These are phyloP conservation scores for Hydrotaea diabolus DNA, from an alignment of 2,888 invertebrate species.

Conservation along the genomic window DNA sequence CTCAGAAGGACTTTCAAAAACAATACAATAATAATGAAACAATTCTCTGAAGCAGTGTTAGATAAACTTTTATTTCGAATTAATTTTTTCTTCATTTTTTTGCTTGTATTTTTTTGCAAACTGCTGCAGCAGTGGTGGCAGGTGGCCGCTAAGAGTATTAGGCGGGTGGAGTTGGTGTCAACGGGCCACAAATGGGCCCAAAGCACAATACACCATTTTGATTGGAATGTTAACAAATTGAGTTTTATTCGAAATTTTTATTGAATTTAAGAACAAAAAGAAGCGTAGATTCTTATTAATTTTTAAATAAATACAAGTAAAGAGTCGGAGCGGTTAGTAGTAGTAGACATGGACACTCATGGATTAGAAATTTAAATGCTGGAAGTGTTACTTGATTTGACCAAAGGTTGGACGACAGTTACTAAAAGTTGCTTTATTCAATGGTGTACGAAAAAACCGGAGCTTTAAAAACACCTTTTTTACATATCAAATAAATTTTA, in stretches of 20 bases:
- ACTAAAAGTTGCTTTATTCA: too few relatives aligned
- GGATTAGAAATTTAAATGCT: too few relatives aligned
- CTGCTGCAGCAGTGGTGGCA: neutral
- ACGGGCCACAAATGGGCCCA: neutral
- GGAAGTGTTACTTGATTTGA: too few relatives aligned
- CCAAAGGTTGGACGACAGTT: too few relatives aligned
- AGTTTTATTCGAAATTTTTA: neutral
- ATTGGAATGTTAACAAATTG: neutral
- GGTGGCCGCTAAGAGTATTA: neutral
- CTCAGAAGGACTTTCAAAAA: conserved; percentile 23
- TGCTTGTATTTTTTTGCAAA: neutral
- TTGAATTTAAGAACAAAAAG: too few relatives aligned
- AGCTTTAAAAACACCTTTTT: too few relatives aligned
- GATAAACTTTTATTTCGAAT: conserved; percentile 31
- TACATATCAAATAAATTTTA: too few relatives aligned
- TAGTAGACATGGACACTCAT: too few relatives aligned
- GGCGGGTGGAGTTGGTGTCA: neutral
- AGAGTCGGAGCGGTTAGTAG: too few relatives aligned
- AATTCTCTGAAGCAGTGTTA: conserved; percentile 32
- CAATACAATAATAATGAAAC: conserved; percentile 29
- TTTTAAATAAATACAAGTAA: too few relatives aligned
- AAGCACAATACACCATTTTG: neutral
- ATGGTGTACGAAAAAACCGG: too few relatives aligned
- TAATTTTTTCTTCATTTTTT: conserved; percentile 18
- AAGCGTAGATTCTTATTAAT: neutral